A percentile compares a stretch with the other conserved stretches of the same genome.
phyloP scores from a whole-genome alignment of 2,797 vertebrate species.

The Danio choprae region DNA sequence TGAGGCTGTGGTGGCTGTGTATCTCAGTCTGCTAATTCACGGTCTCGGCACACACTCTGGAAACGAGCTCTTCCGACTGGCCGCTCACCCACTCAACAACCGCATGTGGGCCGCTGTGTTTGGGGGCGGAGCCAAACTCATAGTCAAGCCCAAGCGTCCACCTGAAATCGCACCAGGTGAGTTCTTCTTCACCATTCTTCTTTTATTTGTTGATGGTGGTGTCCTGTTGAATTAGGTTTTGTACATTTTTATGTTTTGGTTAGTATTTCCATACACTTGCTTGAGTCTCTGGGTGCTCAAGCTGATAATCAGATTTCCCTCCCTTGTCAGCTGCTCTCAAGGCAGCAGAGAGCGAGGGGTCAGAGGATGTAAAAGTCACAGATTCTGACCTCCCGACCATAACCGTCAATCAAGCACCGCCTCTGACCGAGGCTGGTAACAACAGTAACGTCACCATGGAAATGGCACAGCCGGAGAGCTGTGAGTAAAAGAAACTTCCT shows the following conservation, averaged over 20 bases:
- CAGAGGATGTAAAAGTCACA: slow-evolving; percentile 72
- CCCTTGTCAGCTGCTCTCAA: slow-evolving; percentile 77
- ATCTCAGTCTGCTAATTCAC: slow-evolving; percentile 92
- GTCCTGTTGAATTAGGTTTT: slow-evolving; percentile 30
- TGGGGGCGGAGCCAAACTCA: slow-evolving; percentile 92
- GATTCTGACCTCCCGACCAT: slow-evolving; percentile 55
- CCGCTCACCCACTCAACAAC: slow-evolving; percentile 93
- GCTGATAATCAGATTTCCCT: slow-evolving; percentile 67
- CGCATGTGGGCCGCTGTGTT: slow-evolving; percentile 98
- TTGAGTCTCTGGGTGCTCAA: neutral
- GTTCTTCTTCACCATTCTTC: neutral
- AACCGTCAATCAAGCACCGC: slow-evolving; percentile 69
- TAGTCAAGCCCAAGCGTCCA: slow-evolving; percentile 90
- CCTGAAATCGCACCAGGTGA: slow-evolving; percentile 89
- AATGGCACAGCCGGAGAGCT: slow-evolving; percentile 70
- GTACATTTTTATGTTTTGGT: neutral
- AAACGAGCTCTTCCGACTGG: slow-evolving; percentile 94
- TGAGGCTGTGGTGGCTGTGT: slow-evolving; percentile 95
- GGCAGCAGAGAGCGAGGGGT: slow-evolving; percentile 66
- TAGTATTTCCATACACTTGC: too few species aligned
- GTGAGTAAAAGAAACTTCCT: slow-evolving; percentile 74
- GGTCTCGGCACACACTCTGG: slow-evolving; percentile 93
- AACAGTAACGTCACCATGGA: slow-evolving; percentile 8
- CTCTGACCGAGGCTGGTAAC: slow-evolving; percentile 64
- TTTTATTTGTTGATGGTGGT: neutral